A percentile compares a stretch with the other conserved stretches of the same genome.
These are phyloP conservation scores for Cephalopterus ornatus DNA, from an alignment of 2,113 vertebrate genomes.

Conservation along the genomic window DNA sequence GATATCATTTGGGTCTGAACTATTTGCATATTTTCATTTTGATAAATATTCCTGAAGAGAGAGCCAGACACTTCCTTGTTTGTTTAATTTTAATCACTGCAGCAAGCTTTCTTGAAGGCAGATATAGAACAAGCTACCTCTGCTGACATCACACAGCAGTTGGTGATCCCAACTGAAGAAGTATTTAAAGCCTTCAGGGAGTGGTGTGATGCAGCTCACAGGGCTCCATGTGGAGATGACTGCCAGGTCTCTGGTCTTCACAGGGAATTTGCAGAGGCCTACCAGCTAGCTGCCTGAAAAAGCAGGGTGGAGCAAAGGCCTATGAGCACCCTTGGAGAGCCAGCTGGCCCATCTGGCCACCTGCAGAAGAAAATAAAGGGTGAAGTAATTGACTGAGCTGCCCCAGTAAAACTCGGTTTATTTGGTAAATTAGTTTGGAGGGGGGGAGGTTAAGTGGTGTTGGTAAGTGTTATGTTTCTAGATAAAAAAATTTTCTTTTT, in stretches of 20 bases:
- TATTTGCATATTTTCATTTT: background rate
- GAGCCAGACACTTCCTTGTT: background rate
- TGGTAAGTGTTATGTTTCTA: background rate
- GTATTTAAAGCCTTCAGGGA: background rate
- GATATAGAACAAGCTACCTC: background rate
- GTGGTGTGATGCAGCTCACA: background rate
- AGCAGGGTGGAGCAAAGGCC: background rate
- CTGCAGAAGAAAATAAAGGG: background rate
- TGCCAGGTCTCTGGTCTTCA: background rate
- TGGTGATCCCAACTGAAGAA: background rate
- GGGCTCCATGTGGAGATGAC: background rate
- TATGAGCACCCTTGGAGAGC: background rate
- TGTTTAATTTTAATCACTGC: constrained; percentile 11
- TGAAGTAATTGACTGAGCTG: background rate
- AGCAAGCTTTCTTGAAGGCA: background rate
- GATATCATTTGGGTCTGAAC: background rate
- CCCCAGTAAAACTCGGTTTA: background rate
- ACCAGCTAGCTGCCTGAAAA: background rate
- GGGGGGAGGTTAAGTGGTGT: background rate
- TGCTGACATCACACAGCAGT: background rate
- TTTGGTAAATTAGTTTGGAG: background rate
- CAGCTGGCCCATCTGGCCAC: background rate
- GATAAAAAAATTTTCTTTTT: background rate
- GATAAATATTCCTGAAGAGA: background rate
- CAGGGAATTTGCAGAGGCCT: background rate